Percentiles rank a stretch among this genome's conserved stretches.
Conservation (phyloP, 2,113 vertebrate species). For the Puffinus mauretanicus region DNA sequence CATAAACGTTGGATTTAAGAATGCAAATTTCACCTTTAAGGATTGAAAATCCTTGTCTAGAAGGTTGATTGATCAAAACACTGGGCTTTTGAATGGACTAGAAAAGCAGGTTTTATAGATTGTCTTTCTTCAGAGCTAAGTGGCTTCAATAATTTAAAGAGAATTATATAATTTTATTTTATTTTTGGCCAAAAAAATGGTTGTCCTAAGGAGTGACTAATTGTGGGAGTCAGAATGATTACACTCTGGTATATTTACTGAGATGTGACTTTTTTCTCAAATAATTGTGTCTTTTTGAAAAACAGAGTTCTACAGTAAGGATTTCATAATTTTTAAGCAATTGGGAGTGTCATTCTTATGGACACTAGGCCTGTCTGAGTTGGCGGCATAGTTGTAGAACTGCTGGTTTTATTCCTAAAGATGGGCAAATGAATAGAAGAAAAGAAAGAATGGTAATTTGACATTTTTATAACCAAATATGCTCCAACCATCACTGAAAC, state of each 20-base stretch:
- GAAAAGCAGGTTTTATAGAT: neutral
- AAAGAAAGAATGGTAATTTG: neutral
- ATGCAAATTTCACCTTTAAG: neutral
- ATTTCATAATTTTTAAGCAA: neutral
- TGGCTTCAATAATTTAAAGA: neutral
- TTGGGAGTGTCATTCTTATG: neutral
- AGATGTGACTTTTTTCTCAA: neutral
- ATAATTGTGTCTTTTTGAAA: neutral
- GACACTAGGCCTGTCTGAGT: neutral
- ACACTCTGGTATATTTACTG: neutral
- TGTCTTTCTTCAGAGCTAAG: neutral
- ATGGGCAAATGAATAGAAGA: neutral
- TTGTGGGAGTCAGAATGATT: neutral
- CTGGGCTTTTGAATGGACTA: neutral
- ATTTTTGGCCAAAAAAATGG: neutral
- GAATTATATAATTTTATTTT: neutral
- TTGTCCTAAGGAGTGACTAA: neutral
- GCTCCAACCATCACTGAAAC: neutral
- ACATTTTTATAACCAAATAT: neutral
- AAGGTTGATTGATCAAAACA: neutral
- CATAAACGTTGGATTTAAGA: neutral
- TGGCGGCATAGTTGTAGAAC: neutral
- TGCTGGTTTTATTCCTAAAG: neutral
- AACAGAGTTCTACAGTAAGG: neutral
- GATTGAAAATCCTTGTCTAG: neutral